These are phyloP conservation scores for Pygoscelis adeliae DNA, from an alignment of 2,113 vertebrate genomes.

Conservation along the genomic window DNA sequence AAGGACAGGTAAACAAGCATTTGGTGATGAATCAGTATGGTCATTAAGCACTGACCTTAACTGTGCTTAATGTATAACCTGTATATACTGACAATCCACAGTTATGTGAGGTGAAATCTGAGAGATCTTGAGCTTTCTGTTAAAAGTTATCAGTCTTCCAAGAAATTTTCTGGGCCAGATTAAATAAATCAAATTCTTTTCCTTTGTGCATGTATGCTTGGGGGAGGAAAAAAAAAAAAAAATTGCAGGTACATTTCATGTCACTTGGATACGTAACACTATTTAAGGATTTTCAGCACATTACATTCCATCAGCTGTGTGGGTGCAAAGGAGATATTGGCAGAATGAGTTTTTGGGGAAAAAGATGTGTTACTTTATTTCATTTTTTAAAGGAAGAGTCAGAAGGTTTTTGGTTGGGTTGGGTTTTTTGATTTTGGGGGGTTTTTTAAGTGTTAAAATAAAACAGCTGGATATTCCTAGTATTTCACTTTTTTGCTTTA, in stretches of 20 bases:
- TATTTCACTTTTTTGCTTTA: background rate
- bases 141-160: background rate
- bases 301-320: background rate
- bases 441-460: background rate
- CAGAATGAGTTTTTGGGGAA: background rate
- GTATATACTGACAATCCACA: background rate
- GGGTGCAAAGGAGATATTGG: background rate
- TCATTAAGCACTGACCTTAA: background rate
- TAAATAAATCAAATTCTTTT: background rate
- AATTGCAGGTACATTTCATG: background rate
- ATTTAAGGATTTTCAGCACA: background rate
- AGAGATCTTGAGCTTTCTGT: background rate
- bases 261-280: background rate
- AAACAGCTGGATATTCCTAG: background rate
- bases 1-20: background rate
- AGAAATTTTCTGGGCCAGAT: background rate
- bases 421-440: fast-evolving
- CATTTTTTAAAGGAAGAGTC: background rate
- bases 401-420: fast-evolving
- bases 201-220: background rate
- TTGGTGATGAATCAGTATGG: background rate
- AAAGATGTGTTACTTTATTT: background rate
- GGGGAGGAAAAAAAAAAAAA: background rate
- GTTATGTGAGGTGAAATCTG: background rate
- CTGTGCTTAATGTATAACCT: background rate